Conservation (phyloP, 1,140 invertebrate species). For the Drosophila chauvacae region DNA sequence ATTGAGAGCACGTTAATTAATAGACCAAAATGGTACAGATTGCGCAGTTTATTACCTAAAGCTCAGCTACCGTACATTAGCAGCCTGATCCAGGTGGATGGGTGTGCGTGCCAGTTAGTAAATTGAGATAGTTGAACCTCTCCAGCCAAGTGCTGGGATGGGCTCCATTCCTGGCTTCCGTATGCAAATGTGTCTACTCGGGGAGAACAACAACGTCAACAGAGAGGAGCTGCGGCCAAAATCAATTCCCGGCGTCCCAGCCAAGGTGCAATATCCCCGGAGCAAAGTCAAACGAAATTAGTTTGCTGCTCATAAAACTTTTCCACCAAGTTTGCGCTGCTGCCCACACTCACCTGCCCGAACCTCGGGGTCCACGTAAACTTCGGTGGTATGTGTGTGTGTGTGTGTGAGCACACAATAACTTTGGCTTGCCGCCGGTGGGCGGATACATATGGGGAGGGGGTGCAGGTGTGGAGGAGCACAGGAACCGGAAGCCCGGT, state of each 20-base stretch:
- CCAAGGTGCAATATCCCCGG: slow-evolving; percentile 50
- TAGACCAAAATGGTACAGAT: neutral
- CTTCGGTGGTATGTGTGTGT: slow-evolving; percentile 6
- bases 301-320: slow-evolving; percentile 76
- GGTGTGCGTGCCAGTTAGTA: neutral
- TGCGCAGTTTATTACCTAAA: neutral
- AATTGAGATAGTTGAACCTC: slow-evolving; percentile 12
- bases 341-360: slow-evolving; percentile 21
- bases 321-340: slow-evolving; percentile 55
- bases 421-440: slow-evolving; percentile 35
- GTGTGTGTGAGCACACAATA: slow-evolving; percentile 30
- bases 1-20: neutral
- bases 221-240: slow-evolving; percentile 34
- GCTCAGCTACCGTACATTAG: neutral
- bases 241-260: slow-evolving; percentile 68
- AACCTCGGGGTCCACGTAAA: slow-evolving; percentile 1
- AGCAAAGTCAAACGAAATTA: slow-evolving; percentile 65
- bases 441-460: neutral
- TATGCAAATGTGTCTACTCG: slow-evolving; percentile 35
- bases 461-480: neutral
- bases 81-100: neutral
- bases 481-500: slow-evolving; percentile 23
- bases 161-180: neutral
- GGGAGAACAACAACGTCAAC: slow-evolving; percentile 17
- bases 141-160: neutral